These are phyloP conservation scores for Lepus timidus DNA, from an alignment of 2,113 vertebrate genomes.

Conservation along the genomic window DNA sequence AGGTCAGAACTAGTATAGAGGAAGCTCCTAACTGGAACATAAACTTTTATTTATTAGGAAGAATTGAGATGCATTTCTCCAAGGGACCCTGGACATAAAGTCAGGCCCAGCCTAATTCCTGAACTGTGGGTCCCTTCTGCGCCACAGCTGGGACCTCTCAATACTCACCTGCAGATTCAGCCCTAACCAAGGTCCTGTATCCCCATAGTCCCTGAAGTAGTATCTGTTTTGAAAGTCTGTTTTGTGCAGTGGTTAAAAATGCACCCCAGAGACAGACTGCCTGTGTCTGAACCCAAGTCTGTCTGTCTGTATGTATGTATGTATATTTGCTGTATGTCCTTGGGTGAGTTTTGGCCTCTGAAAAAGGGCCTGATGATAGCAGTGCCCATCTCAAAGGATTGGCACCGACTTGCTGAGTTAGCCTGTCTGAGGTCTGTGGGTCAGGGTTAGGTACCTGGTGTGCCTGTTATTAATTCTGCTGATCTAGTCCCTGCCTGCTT, in stretches of 20 bases:
- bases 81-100: not conserved
- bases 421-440: not conserved
- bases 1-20: slow-evolving; percentile 35
- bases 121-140: not conserved
- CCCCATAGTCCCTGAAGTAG: not conserved
- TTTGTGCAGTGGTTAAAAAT: not conserved
- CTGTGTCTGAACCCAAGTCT: not conserved
- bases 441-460: rapidly evolving
- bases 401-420: not conserved
- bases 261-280: not conserved
- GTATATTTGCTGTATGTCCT: not conserved
- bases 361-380: not conserved
- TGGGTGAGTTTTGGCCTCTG: slow-evolving; percentile 23
- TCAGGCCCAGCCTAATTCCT: not conserved
- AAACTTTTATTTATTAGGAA: slow-evolving; percentile 36
- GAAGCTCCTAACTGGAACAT: not conserved
- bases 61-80: not conserved
- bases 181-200: not conserved
- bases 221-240: not conserved
- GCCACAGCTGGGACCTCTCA: not conserved
- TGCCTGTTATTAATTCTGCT: not conserved
- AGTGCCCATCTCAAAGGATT: not conserved
- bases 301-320: too few relatives aligned
- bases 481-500: not conserved
- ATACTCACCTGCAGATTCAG: not conserved